Evolutionary conservation across 2,888 invertebrate genomes (phyloP).

Genomic region (Urechis unicinctus): DNA sequence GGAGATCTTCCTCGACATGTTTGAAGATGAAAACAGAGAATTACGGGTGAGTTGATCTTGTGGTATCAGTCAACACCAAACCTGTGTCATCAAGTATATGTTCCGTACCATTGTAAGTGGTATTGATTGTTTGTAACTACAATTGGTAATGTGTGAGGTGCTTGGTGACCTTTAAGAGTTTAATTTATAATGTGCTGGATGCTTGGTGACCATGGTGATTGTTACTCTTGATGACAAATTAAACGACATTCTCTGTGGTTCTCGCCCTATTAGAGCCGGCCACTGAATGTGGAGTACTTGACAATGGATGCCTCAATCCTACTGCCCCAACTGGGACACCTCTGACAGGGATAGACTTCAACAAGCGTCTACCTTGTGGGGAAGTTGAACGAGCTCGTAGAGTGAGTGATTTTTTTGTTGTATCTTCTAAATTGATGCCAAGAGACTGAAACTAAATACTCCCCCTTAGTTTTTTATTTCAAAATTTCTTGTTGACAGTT

Average conservation of each 20-base stretch:
- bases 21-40: constrained; percentile 95
- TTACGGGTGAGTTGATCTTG: constrained; percentile 59
- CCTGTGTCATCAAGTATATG: neutral
- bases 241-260: neutral
- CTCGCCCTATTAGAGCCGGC: constrained; percentile 30
- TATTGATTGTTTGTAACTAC: neutral
- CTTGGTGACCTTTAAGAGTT: no score
- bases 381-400: constrained; percentile 65
- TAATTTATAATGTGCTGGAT: neutral
- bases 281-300: constrained; percentile 73
- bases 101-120: neutral
- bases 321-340: constrained; percentile 89
- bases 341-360: constrained; percentile 85
- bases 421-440: no score
- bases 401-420: constrained; percentile 35
- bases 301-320: constrained; percentile 95
- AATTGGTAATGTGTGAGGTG: no score
- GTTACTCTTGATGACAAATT: neutral
- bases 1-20: constrained; percentile 96
- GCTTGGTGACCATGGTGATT: neutral
- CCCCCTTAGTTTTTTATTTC: neutral
- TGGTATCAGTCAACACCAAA: neutral
- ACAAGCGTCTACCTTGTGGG: constrained; percentile 88
- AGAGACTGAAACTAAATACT: no score
- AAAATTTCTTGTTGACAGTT: neutral